Evolutionary conservation across 1,140 invertebrate species (phyloP).

Genomic region (Cyrtorhinus lividipennis): DNA sequence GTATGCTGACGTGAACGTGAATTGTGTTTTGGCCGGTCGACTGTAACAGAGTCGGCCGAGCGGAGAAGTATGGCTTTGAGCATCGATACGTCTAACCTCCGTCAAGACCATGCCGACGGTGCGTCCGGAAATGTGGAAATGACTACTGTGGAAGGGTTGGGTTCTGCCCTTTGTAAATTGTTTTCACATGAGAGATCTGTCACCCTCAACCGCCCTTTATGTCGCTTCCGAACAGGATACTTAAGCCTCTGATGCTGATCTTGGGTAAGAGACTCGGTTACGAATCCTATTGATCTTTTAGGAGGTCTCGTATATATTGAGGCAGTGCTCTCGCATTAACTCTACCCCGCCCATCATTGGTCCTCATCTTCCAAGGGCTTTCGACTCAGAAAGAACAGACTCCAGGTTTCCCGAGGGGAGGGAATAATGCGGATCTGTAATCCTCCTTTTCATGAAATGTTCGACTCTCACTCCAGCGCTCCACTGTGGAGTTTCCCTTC

Average conservation of each 20-base stretch:
- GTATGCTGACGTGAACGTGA: too few species aligned
- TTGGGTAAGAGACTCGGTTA: neutral
- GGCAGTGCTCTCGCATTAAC: neutral
- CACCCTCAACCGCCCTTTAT: neutral
- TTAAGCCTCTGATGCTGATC: slow-evolving; percentile 2
- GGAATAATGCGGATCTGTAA: neutral
- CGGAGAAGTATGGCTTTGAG: too few species aligned
- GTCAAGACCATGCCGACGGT: too few species aligned
- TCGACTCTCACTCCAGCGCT: neutral
- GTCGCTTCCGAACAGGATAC: neutral
- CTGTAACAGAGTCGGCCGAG: too few species aligned
- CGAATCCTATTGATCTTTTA: slow-evolving; percentile 4
- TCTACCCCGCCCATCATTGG: neutral
- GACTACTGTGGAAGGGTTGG: neutral
- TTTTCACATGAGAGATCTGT: neutral
- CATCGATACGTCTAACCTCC: too few species aligned
- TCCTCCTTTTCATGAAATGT: neutral
- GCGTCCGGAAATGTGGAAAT: neutral
- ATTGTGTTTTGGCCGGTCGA: too few species aligned
- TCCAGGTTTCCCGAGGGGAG: too few species aligned
- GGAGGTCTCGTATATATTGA: slow-evolving; percentile 3
- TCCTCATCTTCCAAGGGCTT: too few species aligned
- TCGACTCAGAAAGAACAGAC: neutral
- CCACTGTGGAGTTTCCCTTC: neutral
- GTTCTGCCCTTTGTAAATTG: neutral